phyloP scores from a whole-genome alignment of 2,113 vertebrate genomes.

The Campylomormyrus tamandua region DNA sequence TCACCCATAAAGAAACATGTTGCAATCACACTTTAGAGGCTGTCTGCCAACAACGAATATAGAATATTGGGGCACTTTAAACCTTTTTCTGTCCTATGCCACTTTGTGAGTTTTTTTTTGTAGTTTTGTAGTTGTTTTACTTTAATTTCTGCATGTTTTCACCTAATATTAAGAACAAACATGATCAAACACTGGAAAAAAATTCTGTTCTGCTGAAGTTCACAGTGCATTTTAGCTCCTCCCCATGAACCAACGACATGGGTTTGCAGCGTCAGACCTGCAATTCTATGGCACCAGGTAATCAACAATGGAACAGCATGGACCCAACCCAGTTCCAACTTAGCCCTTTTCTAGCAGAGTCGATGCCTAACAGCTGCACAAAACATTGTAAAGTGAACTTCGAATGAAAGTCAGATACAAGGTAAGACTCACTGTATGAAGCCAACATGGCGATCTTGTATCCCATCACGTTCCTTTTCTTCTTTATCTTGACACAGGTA shows the following conservation, averaged over 20 bases:
- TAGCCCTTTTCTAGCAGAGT: too few relatives aligned
- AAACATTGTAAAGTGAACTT: not conserved
- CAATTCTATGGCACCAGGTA: not conserved
- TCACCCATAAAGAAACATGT: not conserved
- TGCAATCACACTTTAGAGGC: not conserved
- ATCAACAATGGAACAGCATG: not conserved
- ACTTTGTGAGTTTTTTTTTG: not conserved
- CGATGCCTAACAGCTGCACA: too few relatives aligned
- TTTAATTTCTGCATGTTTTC: not conserved
- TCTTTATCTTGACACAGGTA: conserved; percentile 76
- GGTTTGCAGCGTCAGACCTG: not conserved
- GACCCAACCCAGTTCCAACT: not conserved
- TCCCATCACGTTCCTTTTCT: conserved; percentile 62
- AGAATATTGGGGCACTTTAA: not conserved
- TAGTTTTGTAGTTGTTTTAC: not conserved
- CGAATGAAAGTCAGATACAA: not conserved
- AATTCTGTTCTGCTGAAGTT: not conserved
- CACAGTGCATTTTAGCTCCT: not conserved
- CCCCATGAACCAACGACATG: not conserved
- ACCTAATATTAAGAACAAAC: not conserved
- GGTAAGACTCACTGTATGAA: conserved; percentile 81
- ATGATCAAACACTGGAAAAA: not conserved
- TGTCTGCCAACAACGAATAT: not conserved
- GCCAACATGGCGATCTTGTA: conserved; percentile 58
- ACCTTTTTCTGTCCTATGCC: not conserved